Evolutionary conservation across 37 sponge, comb jelly and placozoan species (phyloP).

Genomic region (Hexactinellida sp.): DNA sequence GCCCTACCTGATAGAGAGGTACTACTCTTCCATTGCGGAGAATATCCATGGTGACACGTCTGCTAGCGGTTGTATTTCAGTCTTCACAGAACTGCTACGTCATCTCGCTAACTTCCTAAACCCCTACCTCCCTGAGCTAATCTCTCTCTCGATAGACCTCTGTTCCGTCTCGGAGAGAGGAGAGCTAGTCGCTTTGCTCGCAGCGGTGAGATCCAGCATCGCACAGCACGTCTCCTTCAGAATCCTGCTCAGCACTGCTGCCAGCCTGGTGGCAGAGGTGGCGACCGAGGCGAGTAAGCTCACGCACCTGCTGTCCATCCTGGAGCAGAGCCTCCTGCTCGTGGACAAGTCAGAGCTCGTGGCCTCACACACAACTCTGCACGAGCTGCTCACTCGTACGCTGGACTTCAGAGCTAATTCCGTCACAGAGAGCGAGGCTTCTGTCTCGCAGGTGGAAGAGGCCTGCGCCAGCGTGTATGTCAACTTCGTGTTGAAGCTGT

Average conservation of each 20-base stretch:
- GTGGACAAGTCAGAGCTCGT: background rate
- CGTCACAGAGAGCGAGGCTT: background rate
- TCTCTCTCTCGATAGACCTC: background rate
- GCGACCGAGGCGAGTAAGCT: background rate
- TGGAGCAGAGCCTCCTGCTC: background rate
- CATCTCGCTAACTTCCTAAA: background rate
- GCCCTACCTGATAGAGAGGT: background rate
- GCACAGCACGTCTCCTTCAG: background rate
- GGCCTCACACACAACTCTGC: background rate
- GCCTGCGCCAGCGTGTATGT: background rate
- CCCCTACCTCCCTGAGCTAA: background rate
- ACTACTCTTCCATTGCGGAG: background rate
- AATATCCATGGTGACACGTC: background rate
- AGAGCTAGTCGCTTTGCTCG: background rate
- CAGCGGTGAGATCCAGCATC: background rate
- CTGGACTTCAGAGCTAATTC: background rate
- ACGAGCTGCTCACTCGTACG: background rate
- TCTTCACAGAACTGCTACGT: background rate
- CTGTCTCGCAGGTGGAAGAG: background rate
- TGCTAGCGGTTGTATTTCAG: background rate
- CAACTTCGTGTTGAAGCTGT: constrained; percentile 55
- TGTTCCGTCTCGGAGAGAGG: background rate
- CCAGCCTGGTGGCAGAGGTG: background rate
- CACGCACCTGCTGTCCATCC: background rate
- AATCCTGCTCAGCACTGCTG: background rate